Evolutionary conservation across 2,888 invertebrate genomes (phyloP).

Genomic region (Chouioia cunea): DNA sequence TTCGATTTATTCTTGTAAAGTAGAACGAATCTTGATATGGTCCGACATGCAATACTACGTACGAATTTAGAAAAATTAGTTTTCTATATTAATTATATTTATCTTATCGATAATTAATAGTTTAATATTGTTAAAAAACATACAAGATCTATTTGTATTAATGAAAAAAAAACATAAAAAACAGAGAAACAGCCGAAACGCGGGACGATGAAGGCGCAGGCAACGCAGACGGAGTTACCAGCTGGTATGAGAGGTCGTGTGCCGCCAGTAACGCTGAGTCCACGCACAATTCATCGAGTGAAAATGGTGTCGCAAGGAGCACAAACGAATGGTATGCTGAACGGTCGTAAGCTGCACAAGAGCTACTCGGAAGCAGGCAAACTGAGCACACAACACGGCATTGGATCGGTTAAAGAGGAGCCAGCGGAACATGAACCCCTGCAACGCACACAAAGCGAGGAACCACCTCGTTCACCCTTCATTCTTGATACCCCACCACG

Average conservation of each 20-base stretch:
- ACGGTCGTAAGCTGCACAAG: slow-evolving; percentile 84
- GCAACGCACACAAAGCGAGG: slow-evolving; percentile 88
- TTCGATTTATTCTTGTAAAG: neutral
- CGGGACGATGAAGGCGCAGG: slow-evolving; percentile 91
- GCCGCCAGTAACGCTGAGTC: slow-evolving; percentile 77
- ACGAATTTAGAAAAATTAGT: too few relatives aligned
- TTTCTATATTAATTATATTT: too few relatives aligned
- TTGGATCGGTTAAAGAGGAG: slow-evolving; percentile 54
- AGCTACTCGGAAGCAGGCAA: slow-evolving; percentile 84
- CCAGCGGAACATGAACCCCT: slow-evolving; percentile 79
- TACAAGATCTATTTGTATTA: too few relatives aligned
- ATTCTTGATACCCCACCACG: slow-evolving; percentile 71
- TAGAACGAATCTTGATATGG: too few relatives aligned
- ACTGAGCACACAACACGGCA: slow-evolving; percentile 63
- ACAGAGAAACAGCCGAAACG: slow-evolving; percentile 83
- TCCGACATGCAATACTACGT: too few relatives aligned
- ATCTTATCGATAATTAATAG: too few relatives aligned
- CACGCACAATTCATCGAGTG: slow-evolving; percentile 85
- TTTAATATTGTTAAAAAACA: too few relatives aligned
- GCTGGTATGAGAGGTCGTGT: slow-evolving; percentile 71
- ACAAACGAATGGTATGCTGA: slow-evolving; percentile 85
- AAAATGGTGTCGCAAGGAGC: slow-evolving; percentile 92
- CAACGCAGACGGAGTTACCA: slow-evolving; percentile 89
- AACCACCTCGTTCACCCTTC: slow-evolving; percentile 83
- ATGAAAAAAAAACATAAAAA: neutral